Conservation (phyloP, 1,140 invertebrate species). For the Achroia grisella region DNA sequence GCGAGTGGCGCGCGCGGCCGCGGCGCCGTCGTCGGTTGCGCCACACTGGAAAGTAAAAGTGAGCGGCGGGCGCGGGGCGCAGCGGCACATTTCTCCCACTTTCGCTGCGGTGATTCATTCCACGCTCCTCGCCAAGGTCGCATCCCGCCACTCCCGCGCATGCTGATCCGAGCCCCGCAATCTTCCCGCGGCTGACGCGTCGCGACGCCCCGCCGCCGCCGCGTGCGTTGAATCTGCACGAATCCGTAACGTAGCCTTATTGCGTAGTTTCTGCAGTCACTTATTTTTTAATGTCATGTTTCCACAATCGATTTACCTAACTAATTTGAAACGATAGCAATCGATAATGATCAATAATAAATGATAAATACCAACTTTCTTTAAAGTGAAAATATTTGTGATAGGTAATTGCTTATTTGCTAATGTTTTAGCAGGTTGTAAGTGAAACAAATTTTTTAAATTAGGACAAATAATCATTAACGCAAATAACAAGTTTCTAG, state of each 20-base stretch:
- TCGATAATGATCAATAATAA: neutral
- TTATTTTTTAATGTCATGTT: neutral
- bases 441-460: no score
- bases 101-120: conserved; percentile 67
- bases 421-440: neutral
- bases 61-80: conserved; percentile 54
- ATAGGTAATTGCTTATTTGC: no score
- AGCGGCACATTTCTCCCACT: conserved; percentile 70
- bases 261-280: neutral
- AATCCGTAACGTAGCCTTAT: conserved; percentile 8
- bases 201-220: conserved; percentile 7
- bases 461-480: no score
- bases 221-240: conserved; percentile 11
- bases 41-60: conserved; percentile 73
- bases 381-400: neutral
- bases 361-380: neutral
- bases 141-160: conserved; percentile 47
- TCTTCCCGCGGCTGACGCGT: neutral
- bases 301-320: no score
- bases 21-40: conserved; percentile 59
- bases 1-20: conserved; percentile 53
- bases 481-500: no score
- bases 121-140: conserved; percentile 47
- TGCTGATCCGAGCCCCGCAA: neutral
- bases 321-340: neutral